phyloP scores from a whole-genome alignment of 2,113 vertebrate genomes.

The Apus apus region DNA sequence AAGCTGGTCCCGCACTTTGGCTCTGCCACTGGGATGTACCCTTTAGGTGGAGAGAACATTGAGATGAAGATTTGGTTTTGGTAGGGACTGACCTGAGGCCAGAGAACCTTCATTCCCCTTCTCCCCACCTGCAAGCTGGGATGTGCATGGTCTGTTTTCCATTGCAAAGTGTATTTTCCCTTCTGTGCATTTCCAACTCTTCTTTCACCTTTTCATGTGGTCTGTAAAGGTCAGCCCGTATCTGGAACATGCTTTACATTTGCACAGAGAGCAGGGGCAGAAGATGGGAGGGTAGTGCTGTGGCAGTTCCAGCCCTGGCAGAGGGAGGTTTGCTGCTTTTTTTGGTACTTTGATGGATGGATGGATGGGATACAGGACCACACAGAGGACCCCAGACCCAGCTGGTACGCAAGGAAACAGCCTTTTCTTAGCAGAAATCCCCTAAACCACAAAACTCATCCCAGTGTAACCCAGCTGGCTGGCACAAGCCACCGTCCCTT shows the following conservation, averaged over 20 bases:
- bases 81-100: not conserved
- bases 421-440: not conserved
- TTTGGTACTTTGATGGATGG: not conserved
- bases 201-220: slow-evolving; percentile 21
- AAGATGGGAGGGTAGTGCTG: not conserved
- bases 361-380: not conserved
- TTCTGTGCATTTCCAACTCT: not conserved
- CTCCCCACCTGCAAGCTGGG: not conserved
- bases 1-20: rapidly evolving
- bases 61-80: not conserved
- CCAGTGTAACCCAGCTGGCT: rapidly evolving
- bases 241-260: slow-evolving; percentile 30
- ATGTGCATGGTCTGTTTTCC: not conserved
- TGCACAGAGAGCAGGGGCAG: slow-evolving; percentile 14
- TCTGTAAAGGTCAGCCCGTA: slow-evolving; percentile 42
- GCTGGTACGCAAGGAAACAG: not conserved
- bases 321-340: not conserved
- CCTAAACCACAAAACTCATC: not conserved
- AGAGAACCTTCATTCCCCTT: not conserved
- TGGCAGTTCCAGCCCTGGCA: not conserved
- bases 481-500: rapidly evolving
- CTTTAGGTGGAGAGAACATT: rapidly evolving
- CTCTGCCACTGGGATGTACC: not conserved
- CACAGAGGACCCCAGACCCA: not conserved
- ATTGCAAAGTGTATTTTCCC: not conserved